Percentiles rank a stretch among this genome's conserved stretches.
Evolutionary conservation across 2,888 invertebrate genomes (phyloP).

Genomic region (Pseudococcus viburni): DNA sequence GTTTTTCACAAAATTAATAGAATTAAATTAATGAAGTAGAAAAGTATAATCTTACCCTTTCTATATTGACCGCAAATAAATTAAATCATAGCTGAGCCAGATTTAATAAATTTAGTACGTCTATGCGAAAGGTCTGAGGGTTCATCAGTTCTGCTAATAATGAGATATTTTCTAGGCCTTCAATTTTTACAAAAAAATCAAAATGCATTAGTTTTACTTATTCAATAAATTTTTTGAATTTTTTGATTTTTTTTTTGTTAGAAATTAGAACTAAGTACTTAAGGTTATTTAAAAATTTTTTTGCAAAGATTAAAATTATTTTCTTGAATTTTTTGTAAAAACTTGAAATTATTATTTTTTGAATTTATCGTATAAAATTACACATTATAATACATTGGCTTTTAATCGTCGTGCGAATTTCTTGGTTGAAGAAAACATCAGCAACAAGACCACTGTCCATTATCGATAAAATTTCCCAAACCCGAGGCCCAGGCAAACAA

Average conservation of each 20-base stretch:
- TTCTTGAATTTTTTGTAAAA: no score
- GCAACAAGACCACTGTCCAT: slow-evolving; percentile 43
- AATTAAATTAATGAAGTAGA: slow-evolving; percentile 21
- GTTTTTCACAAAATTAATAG: not conserved
- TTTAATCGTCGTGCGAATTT: not conserved
- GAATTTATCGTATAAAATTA: not conserved
- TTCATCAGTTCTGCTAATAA: not conserved
- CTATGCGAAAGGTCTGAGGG: no score
- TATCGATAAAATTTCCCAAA: slow-evolving; percentile 21
- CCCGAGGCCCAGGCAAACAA: slow-evolving; percentile 31
- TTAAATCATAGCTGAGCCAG: not conserved
- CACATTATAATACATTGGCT: not conserved
- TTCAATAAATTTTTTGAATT: not conserved
- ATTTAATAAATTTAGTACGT: not conserved
- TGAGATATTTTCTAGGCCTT: not conserved
- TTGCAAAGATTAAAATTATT: no score
- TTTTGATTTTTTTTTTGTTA: not conserved
- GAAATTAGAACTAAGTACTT: no score
- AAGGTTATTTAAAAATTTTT: no score
- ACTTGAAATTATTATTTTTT: not conserved
- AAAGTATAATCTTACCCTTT: not conserved
- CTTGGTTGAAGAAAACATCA: not conserved
- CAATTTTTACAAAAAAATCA: no score
- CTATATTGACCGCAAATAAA: not conserved
- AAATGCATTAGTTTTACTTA: no score